Conservation (phyloP, 2,113 vertebrate species). For the Paradoxurus hermaphroditus region DNA sequence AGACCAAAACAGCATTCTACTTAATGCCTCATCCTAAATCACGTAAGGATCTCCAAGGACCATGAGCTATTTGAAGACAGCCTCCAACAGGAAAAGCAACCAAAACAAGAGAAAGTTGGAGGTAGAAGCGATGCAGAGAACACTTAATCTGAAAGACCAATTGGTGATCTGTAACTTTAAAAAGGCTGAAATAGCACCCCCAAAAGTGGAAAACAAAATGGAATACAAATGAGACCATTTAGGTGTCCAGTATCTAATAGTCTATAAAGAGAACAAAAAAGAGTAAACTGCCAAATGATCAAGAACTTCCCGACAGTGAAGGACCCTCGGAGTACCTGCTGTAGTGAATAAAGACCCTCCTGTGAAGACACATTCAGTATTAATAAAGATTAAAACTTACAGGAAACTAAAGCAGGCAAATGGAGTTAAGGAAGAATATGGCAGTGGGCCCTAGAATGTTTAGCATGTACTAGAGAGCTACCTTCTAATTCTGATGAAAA, state of each 20-base stretch:
- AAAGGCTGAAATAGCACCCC: not conserved
- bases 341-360: not conserved
- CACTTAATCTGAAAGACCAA: not conserved
- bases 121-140: not conserved
- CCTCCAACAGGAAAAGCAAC: not conserved
- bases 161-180: not conserved
- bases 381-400: not conserved
- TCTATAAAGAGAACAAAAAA: not conserved
- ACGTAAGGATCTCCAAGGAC: not conserved
- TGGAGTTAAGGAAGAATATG: not conserved
- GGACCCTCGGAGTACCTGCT: not conserved
- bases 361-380: not conserved
- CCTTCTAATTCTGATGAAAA: not conserved
- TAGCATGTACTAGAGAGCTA: not conserved
- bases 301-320: not conserved
- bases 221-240: not conserved
- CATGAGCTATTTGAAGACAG: not conserved
- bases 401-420: not conserved
- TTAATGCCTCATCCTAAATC: not conserved
- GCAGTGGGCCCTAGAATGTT: not conserved
- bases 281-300: not conserved
- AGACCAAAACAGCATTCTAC: not conserved
- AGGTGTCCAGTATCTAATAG: not conserved
- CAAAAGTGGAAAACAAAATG: not conserved
- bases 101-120: not conserved